Percentiles rank a stretch among this genome's conserved stretches.
Conservation (phyloP, 2,113 vertebrate species). For the Corythornis vintsioides region DNA sequence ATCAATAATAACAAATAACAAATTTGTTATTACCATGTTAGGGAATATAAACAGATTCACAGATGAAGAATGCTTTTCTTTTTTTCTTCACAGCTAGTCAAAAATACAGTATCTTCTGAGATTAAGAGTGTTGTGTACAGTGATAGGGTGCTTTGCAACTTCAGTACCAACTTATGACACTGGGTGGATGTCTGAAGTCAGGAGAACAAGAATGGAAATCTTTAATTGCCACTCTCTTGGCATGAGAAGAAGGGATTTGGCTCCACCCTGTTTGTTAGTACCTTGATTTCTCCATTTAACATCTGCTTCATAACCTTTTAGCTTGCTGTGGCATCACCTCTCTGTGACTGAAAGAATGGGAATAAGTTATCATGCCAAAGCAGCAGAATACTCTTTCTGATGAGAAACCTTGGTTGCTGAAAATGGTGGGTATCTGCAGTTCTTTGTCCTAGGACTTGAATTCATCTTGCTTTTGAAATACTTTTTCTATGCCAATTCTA, state of each 20-base stretch:
- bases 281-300: slow-evolving; percentile 5
- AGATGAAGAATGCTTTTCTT: neutral
- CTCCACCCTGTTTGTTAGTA: neutral
- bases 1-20: neutral
- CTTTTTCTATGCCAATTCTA: neutral
- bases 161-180: slow-evolving; percentile 41
- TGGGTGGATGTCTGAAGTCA: slow-evolving; percentile 59
- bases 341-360: neutral
- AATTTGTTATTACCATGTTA: neutral
- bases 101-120: neutral
- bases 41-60: neutral
- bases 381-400: neutral
- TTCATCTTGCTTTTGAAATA: neutral
- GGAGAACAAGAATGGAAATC: neutral
- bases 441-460: neutral
- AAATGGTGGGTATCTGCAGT: neutral
- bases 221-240: neutral
- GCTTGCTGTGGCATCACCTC: neutral
- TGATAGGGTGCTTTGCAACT: neutral
- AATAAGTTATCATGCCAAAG: neutral
- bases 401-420: neutral
- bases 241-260: neutral
- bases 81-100: neutral
- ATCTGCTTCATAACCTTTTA: neutral
- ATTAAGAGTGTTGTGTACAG: neutral